Base-by-base conservation (phyloP, 2,113 vertebrate species). In the Syngnathus floridae region DNA sequence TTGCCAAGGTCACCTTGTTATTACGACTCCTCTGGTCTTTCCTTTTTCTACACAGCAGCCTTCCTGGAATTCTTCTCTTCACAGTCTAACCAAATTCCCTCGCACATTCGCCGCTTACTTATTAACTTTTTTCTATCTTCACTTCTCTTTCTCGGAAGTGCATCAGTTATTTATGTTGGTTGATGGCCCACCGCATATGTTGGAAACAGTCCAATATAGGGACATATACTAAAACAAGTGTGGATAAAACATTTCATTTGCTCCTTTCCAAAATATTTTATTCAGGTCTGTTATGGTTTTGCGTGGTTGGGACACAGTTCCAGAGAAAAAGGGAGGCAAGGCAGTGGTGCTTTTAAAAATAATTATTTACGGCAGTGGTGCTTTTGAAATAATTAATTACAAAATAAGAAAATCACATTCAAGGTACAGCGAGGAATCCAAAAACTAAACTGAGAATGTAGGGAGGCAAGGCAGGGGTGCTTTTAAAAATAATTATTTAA, bases 1-100 rank as follows among this genome's bases (percentile, higher is more conserved):
- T 21, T 63, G 65, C 65, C 72, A 68, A 73, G 75, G 72, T 73
- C 49, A 72, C 75, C 56, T 64, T 38, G 2, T 75, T 63, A 31
- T 11, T 37, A 8, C 11, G 21, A 17, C 49, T 12, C 17, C 62
- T 16, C 58, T 9, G 12, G 26, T 26, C 52, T 36, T 16, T 7
- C 48, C 35, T 22, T 12, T 13, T n/a, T 58, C 41, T 46, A 31
- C 31, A 54, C 48, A 31, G 12, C 49, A 46, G 60, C 46, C 36
- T 71, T 57, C 38, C 40, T 43, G 59, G 6, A 41, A 11, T 61
- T 69, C 65, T 58, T 57, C 45, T 65, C 21, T 36, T 2, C 16
- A 65, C 63, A 54, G 10, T 51, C 48, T n/a, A 49, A 65, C 59
- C 67, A 58, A 57, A 74, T 64, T 64, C 71, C 75, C 48, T 75